These are phyloP conservation scores for Campylomormyrus tamandua DNA, from an alignment of 2,113 vertebrate species.

Conservation along the genomic window DNA sequence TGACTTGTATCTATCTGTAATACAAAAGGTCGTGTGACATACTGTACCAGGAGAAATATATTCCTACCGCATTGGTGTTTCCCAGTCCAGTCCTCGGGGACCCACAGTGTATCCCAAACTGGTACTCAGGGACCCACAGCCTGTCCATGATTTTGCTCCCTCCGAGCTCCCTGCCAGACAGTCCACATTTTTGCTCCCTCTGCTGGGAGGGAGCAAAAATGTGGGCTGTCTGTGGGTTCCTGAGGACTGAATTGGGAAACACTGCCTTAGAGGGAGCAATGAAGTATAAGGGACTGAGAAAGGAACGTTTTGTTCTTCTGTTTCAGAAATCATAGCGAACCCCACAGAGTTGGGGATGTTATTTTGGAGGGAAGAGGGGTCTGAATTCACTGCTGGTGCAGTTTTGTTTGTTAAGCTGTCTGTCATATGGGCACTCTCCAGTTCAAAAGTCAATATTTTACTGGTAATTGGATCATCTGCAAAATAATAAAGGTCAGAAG, in stretches of 20 bases:
- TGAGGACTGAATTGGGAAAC: not conserved
- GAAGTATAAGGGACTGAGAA: not conserved
- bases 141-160: not conserved
- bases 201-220: too few relatives aligned
- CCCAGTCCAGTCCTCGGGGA: not conserved
- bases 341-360: not conserved
- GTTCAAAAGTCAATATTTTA: constrained; percentile 94
- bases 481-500: constrained; percentile 98
- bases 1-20: not conserved
- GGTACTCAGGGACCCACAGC: not conserved
- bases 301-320: not conserved
- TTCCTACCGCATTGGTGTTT: not conserved
- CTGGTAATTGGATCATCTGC: constrained; percentile 91
- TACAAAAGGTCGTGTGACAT: not conserved
- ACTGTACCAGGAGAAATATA: not conserved
- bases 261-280: not conserved
- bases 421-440: constrained; percentile 57
- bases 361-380: not conserved
- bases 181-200: not conserved
- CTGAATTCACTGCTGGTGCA: not conserved
- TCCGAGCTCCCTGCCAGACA: not conserved
- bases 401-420: not conserved
- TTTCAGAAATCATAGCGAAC: not conserved
- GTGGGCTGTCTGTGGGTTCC: not conserved
- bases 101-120: not conserved